phyloP scores from a whole-genome alignment of 23 tunicate species.

The Trididemnum miniatum region DNA sequence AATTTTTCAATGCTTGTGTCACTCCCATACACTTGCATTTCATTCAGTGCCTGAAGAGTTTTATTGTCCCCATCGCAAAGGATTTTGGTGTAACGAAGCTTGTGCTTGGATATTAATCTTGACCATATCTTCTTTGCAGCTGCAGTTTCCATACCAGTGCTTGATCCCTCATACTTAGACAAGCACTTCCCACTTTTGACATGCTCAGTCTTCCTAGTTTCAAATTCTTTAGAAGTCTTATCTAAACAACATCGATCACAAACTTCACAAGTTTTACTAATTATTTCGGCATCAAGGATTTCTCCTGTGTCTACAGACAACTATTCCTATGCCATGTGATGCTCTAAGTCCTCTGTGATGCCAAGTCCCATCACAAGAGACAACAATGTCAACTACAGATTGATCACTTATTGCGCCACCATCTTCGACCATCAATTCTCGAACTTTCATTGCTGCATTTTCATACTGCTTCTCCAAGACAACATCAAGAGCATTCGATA shows the following conservation, averaged over 20 bases:
- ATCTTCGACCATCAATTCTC: not conserved
- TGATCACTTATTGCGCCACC: not conserved
- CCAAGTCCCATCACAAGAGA: conserved; percentile 35
- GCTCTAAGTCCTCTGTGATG: conserved; percentile 16
- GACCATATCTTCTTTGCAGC: conserved; percentile 15
- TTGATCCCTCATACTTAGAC: conserved; percentile 20
- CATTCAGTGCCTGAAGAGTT: not conserved
- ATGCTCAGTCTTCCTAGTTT: conserved; percentile 4
- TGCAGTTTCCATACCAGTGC: conserved; percentile 18
- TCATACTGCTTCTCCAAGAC: not conserved
- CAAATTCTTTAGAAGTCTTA: not conserved
- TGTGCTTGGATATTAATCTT: not conserved
- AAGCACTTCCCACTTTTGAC: not conserved
- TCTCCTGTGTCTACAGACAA: conserved; percentile 28
- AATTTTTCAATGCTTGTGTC: conserved; percentile 17
- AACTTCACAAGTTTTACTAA: conserved; percentile 4
- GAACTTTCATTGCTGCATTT: not conserved
- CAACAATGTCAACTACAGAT: not conserved
- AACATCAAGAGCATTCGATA: not conserved
- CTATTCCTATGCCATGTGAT: conserved; percentile 24
- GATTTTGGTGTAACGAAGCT: not conserved
- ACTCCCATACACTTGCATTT: not conserved
- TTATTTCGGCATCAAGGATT: conserved; percentile 13
- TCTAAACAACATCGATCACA: not conserved
- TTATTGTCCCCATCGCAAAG: conserved; percentile 30